Conservation (phyloP, 92 coral and sea anemone species). For the Parazoanthus darwini region DNA sequence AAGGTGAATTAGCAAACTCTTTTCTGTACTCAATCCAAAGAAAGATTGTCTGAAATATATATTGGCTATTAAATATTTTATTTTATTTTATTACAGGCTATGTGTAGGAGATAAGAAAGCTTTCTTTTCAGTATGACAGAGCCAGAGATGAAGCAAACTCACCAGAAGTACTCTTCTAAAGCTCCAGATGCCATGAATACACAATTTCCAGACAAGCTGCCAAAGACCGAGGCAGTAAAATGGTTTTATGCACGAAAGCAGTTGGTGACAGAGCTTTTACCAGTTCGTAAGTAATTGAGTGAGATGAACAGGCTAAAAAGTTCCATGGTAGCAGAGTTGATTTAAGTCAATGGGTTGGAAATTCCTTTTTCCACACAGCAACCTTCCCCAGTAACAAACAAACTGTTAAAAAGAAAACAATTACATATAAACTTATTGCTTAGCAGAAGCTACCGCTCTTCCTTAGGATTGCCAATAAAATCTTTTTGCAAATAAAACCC, state of each 20-base stretch:
- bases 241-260: constrained; percentile 26
- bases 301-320: neutral
- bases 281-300: constrained; percentile 41
- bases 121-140: constrained; percentile 12
- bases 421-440: neutral
- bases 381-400: neutral
- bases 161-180: constrained; percentile 15
- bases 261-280: constrained; percentile 43
- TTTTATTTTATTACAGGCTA: constrained; percentile 28
- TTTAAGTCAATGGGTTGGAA: neutral
- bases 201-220: constrained; percentile 42
- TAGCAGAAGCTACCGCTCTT: neutral
- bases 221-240: constrained; percentile 38
- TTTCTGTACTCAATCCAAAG: neutral
- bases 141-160: constrained; percentile 19
- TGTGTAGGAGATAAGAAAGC: constrained; percentile 40
- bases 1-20: neutral
- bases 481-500: no score
- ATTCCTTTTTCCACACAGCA: neutral
- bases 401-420: neutral
- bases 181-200: constrained; percentile 46
- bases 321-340: neutral
- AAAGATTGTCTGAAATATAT: neutral
- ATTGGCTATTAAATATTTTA: neutral
- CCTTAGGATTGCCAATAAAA: no score